A percentile compares a stretch with the other conserved stretches of the same genome.
phyloP scores from a whole-genome alignment of 2,888 invertebrate species.

The Girardia tigrina region DNA sequence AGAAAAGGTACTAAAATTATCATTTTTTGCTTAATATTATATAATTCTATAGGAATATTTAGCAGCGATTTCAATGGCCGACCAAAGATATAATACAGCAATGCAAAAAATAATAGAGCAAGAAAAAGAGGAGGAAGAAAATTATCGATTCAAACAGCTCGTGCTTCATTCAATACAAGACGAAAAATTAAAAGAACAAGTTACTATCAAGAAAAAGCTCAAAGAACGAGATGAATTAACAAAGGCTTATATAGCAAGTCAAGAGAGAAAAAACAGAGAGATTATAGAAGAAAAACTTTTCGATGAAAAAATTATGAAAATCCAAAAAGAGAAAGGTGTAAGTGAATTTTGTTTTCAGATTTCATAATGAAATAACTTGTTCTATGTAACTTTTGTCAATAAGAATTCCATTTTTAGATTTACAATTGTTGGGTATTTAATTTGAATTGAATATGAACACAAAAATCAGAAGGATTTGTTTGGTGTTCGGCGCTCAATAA shows the following conservation, averaged over 20 bases:
- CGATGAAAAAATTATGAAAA: not conserved
- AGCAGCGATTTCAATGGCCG: not conserved
- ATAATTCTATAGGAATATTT: not conserved
- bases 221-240: not conserved
- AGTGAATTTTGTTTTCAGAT: not conserved
- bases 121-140: not conserved
- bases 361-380: no score
- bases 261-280: conserved; percentile 14
- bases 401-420: no score
- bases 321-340: conserved; percentile 25
- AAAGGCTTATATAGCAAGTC: not conserved
- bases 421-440: no score
- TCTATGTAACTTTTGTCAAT: no score
- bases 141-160: not conserved
- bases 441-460: no score
- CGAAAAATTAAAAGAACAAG: not conserved
- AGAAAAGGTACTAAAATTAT: conserved; percentile 1
- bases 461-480: no score
- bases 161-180: not conserved
- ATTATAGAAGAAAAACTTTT: not conserved
- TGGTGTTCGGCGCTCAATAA: no score
- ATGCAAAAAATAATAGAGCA: not conserved
- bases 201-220: not conserved
- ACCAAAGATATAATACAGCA: not conserved
- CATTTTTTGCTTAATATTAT: not conserved